Percentiles rank a stretch among this genome's conserved stretches.
Conservation (phyloP, 2,113 vertebrate species). For the Nyctereutes procyonoides region DNA sequence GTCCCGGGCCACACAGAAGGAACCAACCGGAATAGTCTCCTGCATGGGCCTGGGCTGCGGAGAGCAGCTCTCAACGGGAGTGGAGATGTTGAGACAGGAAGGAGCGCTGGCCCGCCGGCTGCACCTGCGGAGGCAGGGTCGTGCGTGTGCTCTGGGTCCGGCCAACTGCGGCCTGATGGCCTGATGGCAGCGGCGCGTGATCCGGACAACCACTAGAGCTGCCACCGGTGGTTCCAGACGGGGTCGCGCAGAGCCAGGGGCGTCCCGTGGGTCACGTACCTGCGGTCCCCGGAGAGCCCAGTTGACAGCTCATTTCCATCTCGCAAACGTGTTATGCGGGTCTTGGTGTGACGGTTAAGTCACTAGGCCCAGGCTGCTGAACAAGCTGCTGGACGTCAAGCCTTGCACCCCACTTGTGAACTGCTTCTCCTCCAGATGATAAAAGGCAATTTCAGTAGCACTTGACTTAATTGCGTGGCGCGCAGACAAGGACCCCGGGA, state of each 20-base stretch:
- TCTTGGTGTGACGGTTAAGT: constrained; percentile 58
- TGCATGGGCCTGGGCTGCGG: background rate
- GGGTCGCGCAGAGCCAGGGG: too few relatives aligned
- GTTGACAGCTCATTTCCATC: constrained; percentile 57
- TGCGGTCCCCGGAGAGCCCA: background rate
- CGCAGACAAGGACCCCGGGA: constrained; percentile 60
- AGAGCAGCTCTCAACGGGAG: background rate
- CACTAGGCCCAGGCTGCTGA: constrained; percentile 29
- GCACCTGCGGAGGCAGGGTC: background rate
- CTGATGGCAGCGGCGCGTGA: too few relatives aligned
- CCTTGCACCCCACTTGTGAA: constrained; percentile 52
- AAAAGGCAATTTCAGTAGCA: constrained; percentile 72
- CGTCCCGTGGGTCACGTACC: too few relatives aligned
- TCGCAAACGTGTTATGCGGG: background rate
- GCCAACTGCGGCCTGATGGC: too few relatives aligned
- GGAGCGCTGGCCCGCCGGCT: background rate
- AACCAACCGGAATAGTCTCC: background rate
- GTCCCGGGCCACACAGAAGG: background rate
- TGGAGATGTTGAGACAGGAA: background rate
- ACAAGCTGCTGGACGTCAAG: constrained; percentile 61
- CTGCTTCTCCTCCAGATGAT: constrained; percentile 61
- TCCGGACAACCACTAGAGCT: too few relatives aligned
- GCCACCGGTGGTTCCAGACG: too few relatives aligned
- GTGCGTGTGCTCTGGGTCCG: too few relatives aligned
- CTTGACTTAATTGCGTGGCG: constrained; percentile 77